Evolutionary conservation across 2,888 invertebrate species (phyloP).

Genomic region (Desoria tigrina): DNA sequence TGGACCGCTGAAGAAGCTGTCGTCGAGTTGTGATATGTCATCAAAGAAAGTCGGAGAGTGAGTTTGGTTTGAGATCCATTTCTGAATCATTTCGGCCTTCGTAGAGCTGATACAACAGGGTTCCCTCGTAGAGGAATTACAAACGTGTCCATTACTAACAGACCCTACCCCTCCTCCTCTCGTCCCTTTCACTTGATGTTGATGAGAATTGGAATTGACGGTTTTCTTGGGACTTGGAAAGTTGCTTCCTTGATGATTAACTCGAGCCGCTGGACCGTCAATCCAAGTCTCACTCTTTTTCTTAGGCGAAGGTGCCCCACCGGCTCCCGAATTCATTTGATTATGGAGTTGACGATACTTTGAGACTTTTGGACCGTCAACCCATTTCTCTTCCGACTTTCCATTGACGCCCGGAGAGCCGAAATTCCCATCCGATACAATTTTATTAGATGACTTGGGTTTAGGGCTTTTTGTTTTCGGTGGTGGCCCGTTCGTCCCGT

Average conservation of each 20-base stretch:
- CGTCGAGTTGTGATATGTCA: conserved; percentile 26
- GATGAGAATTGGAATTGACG: conserved; percentile 18
- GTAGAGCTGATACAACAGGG: conserved; percentile 50
- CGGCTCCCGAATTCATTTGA: background rate
- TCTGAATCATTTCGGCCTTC: conserved; percentile 53
- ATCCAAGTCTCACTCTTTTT: conserved; percentile 59
- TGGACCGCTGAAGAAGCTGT: conserved; percentile 21
- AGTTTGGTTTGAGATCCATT: conserved; percentile 53
- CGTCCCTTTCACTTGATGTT: conserved; percentile 16
- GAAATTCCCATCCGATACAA: conserved; percentile 30
- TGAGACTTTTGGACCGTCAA: conserved; percentile 85
- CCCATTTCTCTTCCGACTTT: conserved; percentile 88
- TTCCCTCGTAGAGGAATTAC: conserved; percentile 56
- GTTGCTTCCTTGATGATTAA: conserved; percentile 52
- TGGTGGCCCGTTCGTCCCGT: conserved; percentile 38
- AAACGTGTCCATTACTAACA: conserved; percentile 16
- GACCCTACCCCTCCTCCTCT: conserved; percentile 17
- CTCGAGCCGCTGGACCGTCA: conserved; percentile 81
- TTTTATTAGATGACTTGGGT: conserved; percentile 46
- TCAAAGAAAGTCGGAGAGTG: conserved; percentile 44
- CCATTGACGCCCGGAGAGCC: conserved; percentile 45
- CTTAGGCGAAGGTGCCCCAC: conserved; percentile 2
- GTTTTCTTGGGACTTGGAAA: conserved; percentile 52
- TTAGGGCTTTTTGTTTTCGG: conserved; percentile 52
- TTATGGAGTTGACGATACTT: conserved; percentile 45